Evolutionary conservation across 2,113 vertebrate genomes (phyloP).

Genomic region (Mesocricetus auratus): DNA sequence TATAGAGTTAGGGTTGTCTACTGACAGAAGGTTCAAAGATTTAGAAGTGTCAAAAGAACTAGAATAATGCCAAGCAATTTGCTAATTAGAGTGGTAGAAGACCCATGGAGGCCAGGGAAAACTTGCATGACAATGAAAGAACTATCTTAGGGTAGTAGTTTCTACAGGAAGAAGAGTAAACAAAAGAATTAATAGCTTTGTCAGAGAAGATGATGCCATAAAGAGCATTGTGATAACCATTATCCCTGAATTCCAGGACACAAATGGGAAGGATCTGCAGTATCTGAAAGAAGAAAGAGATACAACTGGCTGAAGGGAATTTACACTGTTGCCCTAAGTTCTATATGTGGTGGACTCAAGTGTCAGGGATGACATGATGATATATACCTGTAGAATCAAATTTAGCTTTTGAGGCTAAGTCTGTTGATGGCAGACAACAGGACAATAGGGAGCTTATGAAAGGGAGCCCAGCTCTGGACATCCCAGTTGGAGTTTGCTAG

Average conservation of each 20-base stretch:
- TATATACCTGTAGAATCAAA: background rate
- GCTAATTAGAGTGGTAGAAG: background rate
- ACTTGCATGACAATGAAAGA: background rate
- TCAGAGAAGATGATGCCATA: background rate
- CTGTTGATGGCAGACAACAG: background rate
- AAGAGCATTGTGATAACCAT: background rate
- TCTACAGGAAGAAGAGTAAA: background rate
- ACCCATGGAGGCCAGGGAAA: accelerated
- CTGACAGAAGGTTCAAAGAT: background rate
- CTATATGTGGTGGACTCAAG: background rate
- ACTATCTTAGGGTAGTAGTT: accelerated
- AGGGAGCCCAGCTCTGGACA: background rate
- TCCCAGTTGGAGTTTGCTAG: background rate
- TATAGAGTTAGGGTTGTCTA: background rate
- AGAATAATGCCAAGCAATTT: background rate
- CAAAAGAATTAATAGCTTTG: background rate
- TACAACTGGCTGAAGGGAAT: background rate
- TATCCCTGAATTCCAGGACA: background rate
- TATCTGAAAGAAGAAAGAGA: background rate
- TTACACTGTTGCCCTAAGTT: background rate
- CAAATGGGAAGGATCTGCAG: background rate
- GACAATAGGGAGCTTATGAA: accelerated
- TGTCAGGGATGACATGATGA: accelerated
- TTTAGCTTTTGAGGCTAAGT: background rate
- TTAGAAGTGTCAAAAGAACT: background rate